These are phyloP conservation scores for Heliconius ismenius DNA, from an alignment of 2,888 invertebrate species.

Conservation along the genomic window DNA sequence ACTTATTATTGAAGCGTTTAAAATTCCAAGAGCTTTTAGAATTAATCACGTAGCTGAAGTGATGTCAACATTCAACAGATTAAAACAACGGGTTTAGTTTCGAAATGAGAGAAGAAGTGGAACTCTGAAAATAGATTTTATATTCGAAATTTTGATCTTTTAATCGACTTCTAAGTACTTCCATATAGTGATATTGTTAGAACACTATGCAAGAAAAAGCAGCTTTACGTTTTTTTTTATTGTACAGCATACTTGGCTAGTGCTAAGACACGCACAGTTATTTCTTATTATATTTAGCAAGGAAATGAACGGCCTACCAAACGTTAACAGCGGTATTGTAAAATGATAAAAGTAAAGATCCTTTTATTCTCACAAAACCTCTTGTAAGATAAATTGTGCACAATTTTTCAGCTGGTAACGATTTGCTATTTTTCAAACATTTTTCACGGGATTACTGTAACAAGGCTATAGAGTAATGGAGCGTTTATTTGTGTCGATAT, in stretches of 20 bases:
- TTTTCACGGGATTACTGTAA: slow-evolving; percentile 26
- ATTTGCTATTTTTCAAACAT: slow-evolving; percentile 26
- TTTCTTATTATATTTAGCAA: not conserved
- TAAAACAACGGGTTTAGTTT: slow-evolving; percentile 7
- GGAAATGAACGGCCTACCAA: not conserved
- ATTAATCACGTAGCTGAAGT: slow-evolving; percentile 6
- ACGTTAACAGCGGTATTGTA: not conserved
- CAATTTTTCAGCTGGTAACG: slow-evolving; percentile 24
- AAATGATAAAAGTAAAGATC: slow-evolving; percentile 9
- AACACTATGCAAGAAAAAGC: too few relatives aligned
- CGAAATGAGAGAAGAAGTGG: not conserved
- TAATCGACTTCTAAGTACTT: not conserved
- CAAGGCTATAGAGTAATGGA: slow-evolving; percentile 5
- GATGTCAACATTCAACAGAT: slow-evolving; percentile 14
- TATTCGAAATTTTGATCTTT: not conserved
- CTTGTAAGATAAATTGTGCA: slow-evolving; percentile 23
- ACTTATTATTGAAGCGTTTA: slow-evolving; percentile 22
- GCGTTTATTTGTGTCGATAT: not conserved
- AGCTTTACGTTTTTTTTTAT: too few relatives aligned
- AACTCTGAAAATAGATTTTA: slow-evolving; percentile 3
- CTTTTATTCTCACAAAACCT: slow-evolving; percentile 5
- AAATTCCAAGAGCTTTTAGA: slow-evolving; percentile 27
- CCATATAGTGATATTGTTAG: not conserved
- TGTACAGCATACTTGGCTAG: not conserved
- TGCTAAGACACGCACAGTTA: not conserved